Base-by-base conservation (phyloP, 2,797 vertebrate species). In the Ceyx erithaca region DNA sequence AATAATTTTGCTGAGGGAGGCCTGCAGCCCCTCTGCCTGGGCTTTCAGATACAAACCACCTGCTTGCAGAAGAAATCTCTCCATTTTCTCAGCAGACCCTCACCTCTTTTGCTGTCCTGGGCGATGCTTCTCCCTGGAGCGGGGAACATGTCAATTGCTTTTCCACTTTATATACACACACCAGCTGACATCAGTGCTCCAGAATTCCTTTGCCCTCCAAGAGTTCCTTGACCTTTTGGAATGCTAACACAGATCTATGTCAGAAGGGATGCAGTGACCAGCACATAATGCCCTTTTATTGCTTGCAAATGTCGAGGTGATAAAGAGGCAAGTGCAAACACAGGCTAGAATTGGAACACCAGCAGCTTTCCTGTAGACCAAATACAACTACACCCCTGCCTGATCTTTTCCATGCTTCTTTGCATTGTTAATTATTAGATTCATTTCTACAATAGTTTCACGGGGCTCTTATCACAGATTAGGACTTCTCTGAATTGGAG, bases 221-320 rank as follows among this genome's bases (percentile, higher is more conserved):
- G 59, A 59, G 78, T 87, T 94, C 88, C 89, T 87, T 95, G 92
- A 95, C 94, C 86, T 49, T 88, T 95, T 96, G 82, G 70, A 96
- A 95, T 80, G 94, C 86, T 96, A 93, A 93, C 92, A 91, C 66
- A 89, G 41, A 88, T 87, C 95, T 97, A 93, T 95, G 89, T 92
- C 90, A 90, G 85, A 87, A 90, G 87, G 92, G 82, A 92, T 87
- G 61, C 67, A 91, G 33, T 70, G 87, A 93, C 87, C 90, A 94
- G 89, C 77, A 92, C 93, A 96, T 82, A 95, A 84, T 90, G 92
- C 82, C 95, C 93, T 94, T 93, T 90, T 91, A 90, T 83, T 94
- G 69, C 84, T 94, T 93, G 90, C 84, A 95, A 89, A 94, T 0
- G 0, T 87, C 0, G 22, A 80, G 68, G 22, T 10, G 86, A 93